These are phyloP conservation scores for Dipus sagitta DNA, from an alignment of 2,797 vertebrate genomes.

Conservation along the genomic window DNA sequence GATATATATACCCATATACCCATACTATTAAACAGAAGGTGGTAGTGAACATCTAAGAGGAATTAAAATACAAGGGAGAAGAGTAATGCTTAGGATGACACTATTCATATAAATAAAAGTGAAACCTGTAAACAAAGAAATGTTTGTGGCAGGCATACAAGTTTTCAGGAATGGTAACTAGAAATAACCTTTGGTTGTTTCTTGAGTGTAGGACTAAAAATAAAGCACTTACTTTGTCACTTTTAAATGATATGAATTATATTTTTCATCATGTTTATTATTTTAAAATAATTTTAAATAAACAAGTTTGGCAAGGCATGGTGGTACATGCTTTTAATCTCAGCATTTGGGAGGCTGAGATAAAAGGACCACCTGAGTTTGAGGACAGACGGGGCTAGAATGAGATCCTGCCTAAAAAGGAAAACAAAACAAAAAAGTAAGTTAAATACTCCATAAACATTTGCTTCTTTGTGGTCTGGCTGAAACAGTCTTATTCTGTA, in stretches of 20 bases:
- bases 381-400: no score
- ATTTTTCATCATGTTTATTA: slow-evolving; percentile 47
- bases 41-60: background rate
- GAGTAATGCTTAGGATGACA: background rate
- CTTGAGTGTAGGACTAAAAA: slow-evolving; percentile 21
- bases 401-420: no score
- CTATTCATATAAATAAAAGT: slow-evolving; percentile 37
- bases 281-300: slow-evolving; percentile 56
- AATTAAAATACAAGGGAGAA: slow-evolving; percentile 10
- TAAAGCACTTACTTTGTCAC: slow-evolving; percentile 32
- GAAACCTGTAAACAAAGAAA: slow-evolving; percentile 36
- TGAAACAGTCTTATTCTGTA: background rate
- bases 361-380: no score
- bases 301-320: background rate
- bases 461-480: background rate
- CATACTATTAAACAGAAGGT: background rate
- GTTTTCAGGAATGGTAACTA: background rate
- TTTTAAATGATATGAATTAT: background rate
- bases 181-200: slow-evolving; percentile 37
- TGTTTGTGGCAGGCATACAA: background rate
- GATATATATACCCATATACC: background rate
- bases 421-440: no score
- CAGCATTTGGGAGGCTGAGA: no score
- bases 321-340: no score
- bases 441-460: background rate